Evolutionary conservation across 2,797 vertebrate species (phyloP).

Genomic region (Lepidocolaptes lacrymiger): DNA sequence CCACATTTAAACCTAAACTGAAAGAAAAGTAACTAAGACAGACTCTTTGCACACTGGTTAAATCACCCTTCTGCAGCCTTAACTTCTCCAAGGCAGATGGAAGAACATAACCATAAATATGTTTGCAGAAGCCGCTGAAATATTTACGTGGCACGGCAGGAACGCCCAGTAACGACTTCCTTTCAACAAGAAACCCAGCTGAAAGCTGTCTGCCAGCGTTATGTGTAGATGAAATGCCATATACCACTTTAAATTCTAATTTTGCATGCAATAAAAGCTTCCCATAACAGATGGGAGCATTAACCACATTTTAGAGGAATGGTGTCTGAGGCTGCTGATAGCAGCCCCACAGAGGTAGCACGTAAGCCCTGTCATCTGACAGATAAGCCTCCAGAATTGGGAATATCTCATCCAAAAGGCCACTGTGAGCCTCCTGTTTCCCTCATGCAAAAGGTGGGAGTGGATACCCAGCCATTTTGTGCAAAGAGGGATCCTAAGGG

Average conservation of each 20-base stretch:
- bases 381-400: not conserved
- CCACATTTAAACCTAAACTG: not conserved
- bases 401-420: not conserved
- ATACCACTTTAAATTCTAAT: not conserved
- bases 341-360: not conserved
- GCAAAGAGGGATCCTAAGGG: not conserved
- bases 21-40: not conserved
- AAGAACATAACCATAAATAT: not conserved
- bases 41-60: not conserved
- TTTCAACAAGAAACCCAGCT: not conserved
- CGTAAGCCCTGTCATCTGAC: not conserved
- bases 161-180: not conserved
- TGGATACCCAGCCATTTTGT: not conserved
- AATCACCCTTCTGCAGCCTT: not conserved
- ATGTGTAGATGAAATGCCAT: not conserved
- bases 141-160: not conserved
- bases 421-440: not conserved
- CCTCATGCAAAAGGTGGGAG: not conserved
- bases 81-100: constrained; percentile 22
- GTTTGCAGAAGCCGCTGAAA: not conserved
- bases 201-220: not conserved
- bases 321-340: not conserved
- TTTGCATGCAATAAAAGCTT: not conserved
- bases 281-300: not conserved
- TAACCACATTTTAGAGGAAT: not conserved